A percentile compares a stretch with the other conserved stretches of the same genome.
Conservation (phyloP, 2,113 vertebrate species). For the Cnemophilus loriae region DNA sequence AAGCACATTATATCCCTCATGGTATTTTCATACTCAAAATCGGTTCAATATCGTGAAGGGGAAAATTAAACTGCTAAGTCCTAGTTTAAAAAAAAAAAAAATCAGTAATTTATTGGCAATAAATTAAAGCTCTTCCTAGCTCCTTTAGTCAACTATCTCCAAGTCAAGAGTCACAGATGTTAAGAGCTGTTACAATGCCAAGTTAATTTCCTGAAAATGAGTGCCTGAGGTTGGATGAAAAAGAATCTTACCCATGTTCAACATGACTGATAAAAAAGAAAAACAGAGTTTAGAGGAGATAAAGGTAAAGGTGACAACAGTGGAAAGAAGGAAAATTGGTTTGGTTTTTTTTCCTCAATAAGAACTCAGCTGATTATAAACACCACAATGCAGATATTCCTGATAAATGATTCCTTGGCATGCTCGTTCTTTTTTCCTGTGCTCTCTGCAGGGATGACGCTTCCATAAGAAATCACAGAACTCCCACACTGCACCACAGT, state of each 20-base stretch:
- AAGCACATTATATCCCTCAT: not conserved
- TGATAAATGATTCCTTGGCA: not conserved
- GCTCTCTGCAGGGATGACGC: not conserved
- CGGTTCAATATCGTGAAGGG: not conserved
- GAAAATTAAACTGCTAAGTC: not conserved
- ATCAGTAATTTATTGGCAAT: not conserved
- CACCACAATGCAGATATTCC: not conserved
- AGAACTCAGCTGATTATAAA: not conserved
- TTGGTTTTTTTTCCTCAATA: not conserved
- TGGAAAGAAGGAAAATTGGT: not conserved
- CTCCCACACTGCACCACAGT: not conserved
- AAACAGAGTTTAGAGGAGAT: not conserved
- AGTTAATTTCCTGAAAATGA: slow-evolving; percentile 60
- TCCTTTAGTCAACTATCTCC: slow-evolving; percentile 7
- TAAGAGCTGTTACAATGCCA: slow-evolving; percentile 18
- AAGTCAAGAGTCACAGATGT: slow-evolving; percentile 53
- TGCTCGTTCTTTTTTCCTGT: not conserved
- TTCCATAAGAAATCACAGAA: not conserved
- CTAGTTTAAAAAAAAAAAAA: not conserved
- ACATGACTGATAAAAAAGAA: not conserved
- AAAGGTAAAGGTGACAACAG: not conserved
- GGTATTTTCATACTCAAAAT: not conserved
- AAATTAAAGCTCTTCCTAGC: not conserved
- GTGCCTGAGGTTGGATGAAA: slow-evolving; percentile 31
- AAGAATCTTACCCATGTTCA: not conserved